Percentiles rank a stretch among this genome's conserved stretches.
Conservation (phyloP, 2,888 invertebrate genomes). For the Orchestes rusci region DNA sequence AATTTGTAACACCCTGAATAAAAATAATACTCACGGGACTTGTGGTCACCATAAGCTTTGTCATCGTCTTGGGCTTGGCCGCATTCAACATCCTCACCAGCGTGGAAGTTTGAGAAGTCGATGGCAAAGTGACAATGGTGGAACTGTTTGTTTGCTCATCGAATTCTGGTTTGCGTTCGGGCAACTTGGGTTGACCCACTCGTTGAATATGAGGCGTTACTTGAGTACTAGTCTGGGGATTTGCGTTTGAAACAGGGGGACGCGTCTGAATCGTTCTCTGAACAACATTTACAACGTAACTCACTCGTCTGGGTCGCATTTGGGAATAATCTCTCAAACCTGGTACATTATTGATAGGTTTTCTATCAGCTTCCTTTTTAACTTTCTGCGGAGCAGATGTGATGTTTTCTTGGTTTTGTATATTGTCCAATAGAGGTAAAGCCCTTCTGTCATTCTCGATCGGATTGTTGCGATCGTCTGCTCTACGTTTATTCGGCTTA, state of each 20-base stretch:
- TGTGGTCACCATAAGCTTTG: too few relatives aligned
- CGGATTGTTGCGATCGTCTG: too few relatives aligned
- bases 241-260: slow-evolving; percentile 33
- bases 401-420: too few relatives aligned
- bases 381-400: too few relatives aligned
- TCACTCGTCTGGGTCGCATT: slow-evolving; percentile 48
- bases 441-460: too few relatives aligned
- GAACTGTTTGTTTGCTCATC: slow-evolving; percentile 15
- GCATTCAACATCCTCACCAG: slow-evolving; percentile 50
- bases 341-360: slow-evolving; percentile 49
- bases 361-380: too few relatives aligned
- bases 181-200: slow-evolving; percentile 42
- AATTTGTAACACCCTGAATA: too few relatives aligned
- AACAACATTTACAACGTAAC: slow-evolving; percentile 42
- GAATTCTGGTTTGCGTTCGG: slow-evolving; percentile 37
- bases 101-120: slow-evolving; percentile 39
- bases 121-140: slow-evolving; percentile 6
- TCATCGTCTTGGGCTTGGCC: slow-evolving; percentile 39
- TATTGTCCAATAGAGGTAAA: too few relatives aligned
- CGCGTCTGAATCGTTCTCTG: slow-evolving; percentile 39
- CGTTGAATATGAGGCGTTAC: slow-evolving; percentile 46
- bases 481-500: too few relatives aligned
- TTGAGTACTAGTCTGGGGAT: slow-evolving; percentile 43
- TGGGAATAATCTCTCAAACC: slow-evolving; percentile 54
- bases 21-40: too few relatives aligned